Evolutionary conservation across 2,113 vertebrate species (phyloP), one percentile per base, ranked within the genome.

Genomic region (Dipodomys spectabilis): DNA sequence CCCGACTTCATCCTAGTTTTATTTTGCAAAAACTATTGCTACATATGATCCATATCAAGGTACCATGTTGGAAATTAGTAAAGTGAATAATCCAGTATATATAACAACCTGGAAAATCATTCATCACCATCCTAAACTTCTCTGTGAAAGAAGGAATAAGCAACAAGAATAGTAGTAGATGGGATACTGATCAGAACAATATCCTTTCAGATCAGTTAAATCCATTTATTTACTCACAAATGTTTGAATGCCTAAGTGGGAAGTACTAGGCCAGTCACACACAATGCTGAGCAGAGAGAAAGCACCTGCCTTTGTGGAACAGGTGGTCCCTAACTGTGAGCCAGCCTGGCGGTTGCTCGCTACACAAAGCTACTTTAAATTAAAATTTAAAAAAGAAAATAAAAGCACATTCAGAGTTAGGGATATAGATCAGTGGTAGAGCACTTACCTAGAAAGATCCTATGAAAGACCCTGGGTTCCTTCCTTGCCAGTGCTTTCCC

Each of bases 1-100:
- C 15, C 53, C 12, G 15, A n/a, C 62, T 65, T 60, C n/a, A 74
- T 79, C 28, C 9, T 28, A n/a, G 18, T 78, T 45, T 88, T 65
- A 81, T 65, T 80, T 90, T 89, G 39, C 73, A 90, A 93, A 88
- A 91, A 45, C 30, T 28, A 15, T 44, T 82, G 39, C 7, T 57
- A 64, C n/a, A 35, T 10, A 5, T 23, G 16, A 77, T 57, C 53
- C 53, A 57, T 57, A 57, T 57, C 53, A 88, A 91, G 39, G 23
- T 35, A n/a, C 23, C 67, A 16, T 5, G 4, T 57, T 27, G 78
- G 53, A 92, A 87, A 73, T 72, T 2, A 86, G 57, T 78, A 44
- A 77, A 53, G 68, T 45, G 82, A 27, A 13, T 49, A 39, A 53
- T 32, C 2, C 19, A n/a, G 64, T 35, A 39, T 35, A 22, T 35